Base-by-base conservation (phyloP, 2,113 vertebrate species). In the Cavia aperea region DNA sequence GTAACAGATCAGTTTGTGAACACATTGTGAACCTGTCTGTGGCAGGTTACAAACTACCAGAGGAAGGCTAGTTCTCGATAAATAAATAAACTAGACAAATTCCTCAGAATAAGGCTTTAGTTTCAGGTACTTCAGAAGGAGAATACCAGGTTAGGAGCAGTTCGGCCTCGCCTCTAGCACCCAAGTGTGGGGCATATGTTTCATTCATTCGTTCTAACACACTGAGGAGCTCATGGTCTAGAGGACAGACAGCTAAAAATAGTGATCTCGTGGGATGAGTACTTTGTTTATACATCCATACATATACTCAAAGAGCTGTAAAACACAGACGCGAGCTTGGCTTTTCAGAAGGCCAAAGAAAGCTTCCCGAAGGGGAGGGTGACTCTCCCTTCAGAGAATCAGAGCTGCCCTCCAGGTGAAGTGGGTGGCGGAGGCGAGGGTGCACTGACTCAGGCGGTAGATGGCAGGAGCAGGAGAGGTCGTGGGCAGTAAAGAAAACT, bases 151-250 rank as follows among this genome's bases (percentile, higher is more conserved):
- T 92, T 65, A 36, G 29, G 43, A 88, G 29, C n/a, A 70, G 15
- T 46, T 4, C 85, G 83, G 73, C 15, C 49, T 81, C 73, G 7
- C 19, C 51, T 73, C 86, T 66, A 54, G 18, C 29, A 82, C 5
- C 43, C 39, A 73, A 56, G 31, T 88, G 82, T 75, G 16, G 63
- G 12, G 24, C 56, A 36, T 16, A 8, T 12, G 43, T 12, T 63
- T 91, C 49, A 87, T 62, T 93, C n/a, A 51, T 82, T 68, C 79
- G 21, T 89, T 82, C 93, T 73, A 88, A 43, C 60, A 11, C 13
- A 72, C 19, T 1, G 58, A 87, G 66, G 11, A 68, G 26, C 36
- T 83, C 90, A 68, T 2, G 81, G n/a, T 62, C 43, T 84, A 63
- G 46, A n/a, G 26, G 15, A 43, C 16, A 84, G 11, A 94, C 0